Base-by-base conservation (phyloP, 2,113 vertebrate genomes). In the Rhizomys pruinosus region DNA sequence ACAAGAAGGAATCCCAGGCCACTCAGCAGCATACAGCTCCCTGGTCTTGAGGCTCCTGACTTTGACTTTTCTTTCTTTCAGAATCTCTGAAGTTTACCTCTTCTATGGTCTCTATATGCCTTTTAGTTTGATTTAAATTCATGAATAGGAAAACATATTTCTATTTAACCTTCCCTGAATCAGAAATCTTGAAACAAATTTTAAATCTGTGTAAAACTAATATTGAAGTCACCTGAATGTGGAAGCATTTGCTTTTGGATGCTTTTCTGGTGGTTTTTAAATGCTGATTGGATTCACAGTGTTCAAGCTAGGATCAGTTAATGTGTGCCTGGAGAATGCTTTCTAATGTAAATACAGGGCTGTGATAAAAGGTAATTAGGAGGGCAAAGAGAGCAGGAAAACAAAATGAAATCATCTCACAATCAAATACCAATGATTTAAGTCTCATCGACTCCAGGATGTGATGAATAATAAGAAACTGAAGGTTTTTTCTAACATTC, bases 281-380 rank as follows among this genome's bases (percentile, higher is more conserved):
- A 72, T 77, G 57, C 66, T 74, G 71, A 87, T 79, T 25, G 25
- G 77, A 77, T 42, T 34, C 80, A 15, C 42, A 17, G 34, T 27
- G 61, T 37, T 89, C 55, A 59, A 13, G 25, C 59, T 34, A 61
- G 59, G 78, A 88, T 81, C 76, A 68, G 61, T 72, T 20, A 63
- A 59, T 10, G 3, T 10, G 27, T 29, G 27, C 44, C n/a, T 22
- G 1, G 37, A 81, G 89, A 81, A 44, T 7, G 29, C 61, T 42
- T 29, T 44, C 52, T 15, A 12, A 39, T 39, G n/a, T 44, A 68
- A 84, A 85, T 72, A 77, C 81, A 37, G 80, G 80, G 77, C 81
- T 72, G 47, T 76, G 55, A 39, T 68, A n/a, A 77, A 69, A 92
- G 78, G 79, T 55, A 76, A 77, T 80, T 80, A 55, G 81, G 20